These are phyloP conservation scores for Chaetodon auriga DNA, from an alignment of 2,113 vertebrate species.

Conservation along the genomic window DNA sequence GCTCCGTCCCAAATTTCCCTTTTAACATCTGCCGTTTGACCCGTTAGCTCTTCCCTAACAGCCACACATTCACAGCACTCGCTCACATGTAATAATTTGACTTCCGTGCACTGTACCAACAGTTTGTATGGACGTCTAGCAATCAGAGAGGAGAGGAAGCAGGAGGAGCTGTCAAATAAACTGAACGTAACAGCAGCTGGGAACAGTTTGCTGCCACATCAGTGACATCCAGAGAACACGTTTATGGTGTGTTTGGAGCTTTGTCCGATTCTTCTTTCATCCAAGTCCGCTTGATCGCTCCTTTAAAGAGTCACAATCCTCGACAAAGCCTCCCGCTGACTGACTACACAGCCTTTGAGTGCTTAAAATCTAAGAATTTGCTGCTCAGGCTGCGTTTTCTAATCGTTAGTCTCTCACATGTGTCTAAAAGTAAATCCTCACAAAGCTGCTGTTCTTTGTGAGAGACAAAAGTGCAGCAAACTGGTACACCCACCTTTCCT, in stretches of 20 bases:
- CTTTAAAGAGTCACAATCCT: not conserved
- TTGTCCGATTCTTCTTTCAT: not conserved
- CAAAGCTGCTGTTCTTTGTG: not conserved
- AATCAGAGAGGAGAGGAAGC: not conserved
- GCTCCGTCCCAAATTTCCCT: slow-evolving; percentile 45
- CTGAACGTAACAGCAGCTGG: not conserved
- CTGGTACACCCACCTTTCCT: not conserved
- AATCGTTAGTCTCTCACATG: not conserved
- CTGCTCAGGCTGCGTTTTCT: not conserved
- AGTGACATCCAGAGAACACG: not conserved
- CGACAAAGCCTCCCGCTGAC: slow-evolving; percentile 1
- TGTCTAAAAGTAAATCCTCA: not conserved
- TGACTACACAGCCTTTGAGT: not conserved
- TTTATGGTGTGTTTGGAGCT: slow-evolving; percentile 9
- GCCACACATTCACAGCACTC: slow-evolving; percentile 25
- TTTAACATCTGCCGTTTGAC: slow-evolving; percentile 42
- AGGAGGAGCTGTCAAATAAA: not conserved
- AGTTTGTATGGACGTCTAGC: not conserved
- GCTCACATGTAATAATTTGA: slow-evolving; percentile 11
- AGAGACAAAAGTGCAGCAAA: not conserved
- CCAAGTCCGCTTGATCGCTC: not conserved
- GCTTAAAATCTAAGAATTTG: not conserved
- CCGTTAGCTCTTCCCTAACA: slow-evolving; percentile 23
- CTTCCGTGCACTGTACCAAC: not conserved
- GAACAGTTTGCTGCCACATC: slow-evolving; percentile 5